A percentile compares a stretch with the other conserved stretches of the same genome.
Conservation (phyloP, 2,113 vertebrate genomes). For the Diglossa brunneiventris region DNA sequence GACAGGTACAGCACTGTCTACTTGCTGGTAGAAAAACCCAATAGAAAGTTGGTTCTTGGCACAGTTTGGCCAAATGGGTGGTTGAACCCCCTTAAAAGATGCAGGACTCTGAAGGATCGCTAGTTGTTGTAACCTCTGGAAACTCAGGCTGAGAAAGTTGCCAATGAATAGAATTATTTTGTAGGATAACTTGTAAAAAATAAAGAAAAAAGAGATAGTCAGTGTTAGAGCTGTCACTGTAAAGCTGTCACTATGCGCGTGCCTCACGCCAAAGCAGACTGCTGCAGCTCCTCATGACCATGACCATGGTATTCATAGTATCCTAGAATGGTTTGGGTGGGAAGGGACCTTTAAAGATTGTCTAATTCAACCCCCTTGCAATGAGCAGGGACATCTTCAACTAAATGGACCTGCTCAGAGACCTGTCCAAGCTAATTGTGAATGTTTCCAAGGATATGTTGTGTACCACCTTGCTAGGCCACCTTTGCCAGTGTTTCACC, state of each 20-base stretch:
- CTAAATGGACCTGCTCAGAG: not conserved
- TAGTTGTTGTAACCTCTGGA: not conserved
- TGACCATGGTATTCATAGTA: not conserved
- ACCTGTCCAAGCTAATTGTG: not conserved
- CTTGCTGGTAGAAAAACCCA: not conserved
- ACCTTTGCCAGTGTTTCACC: not conserved
- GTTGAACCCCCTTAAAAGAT: not conserved
- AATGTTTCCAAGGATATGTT: not conserved
- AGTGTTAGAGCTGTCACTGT: fast-evolving
- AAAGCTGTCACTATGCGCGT: not conserved
- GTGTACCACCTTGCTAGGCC: not conserved
- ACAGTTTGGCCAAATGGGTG: not conserved
- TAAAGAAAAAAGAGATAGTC: not conserved
- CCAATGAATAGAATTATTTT: not conserved
- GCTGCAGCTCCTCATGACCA: not conserved
- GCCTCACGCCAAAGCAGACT: not conserved
- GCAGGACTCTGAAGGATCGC: not conserved
- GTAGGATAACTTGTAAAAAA: not conserved
- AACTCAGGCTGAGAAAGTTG: not conserved
- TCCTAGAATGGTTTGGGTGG: not conserved
- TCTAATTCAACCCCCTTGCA: not conserved
- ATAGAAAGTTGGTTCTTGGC: not conserved
- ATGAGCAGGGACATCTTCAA: not conserved
- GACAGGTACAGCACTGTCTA: fast-evolving
- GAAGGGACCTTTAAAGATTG: not conserved